Base-by-base conservation (phyloP, 2,113 vertebrate genomes). In the Apeltes quadracus region DNA sequence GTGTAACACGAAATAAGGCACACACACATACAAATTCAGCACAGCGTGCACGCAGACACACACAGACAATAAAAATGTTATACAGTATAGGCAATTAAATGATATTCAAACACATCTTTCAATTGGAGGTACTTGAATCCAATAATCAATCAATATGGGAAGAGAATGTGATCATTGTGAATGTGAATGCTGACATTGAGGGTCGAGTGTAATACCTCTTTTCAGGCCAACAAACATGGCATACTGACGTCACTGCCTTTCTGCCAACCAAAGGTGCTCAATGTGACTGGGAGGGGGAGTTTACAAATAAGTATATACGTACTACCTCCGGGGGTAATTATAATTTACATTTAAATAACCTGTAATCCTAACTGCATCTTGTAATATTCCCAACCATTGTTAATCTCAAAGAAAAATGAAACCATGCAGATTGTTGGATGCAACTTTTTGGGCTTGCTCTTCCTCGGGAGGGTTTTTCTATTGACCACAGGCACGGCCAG, bases 401-500 rank as follows among this genome's bases (percentile, higher is more conserved):
- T 11, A 48, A 18, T 13, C 27, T 58, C 7, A 59, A 25, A 48
- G n/a, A 25, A 4, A 38, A 0, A 16, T 41, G 23, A 38, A 58
- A 58, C 20, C 20, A 72, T 61, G 46, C 36, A 53, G 12, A 18
- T 41, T 7, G 25, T 51, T 43, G 7, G 48, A 18, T 16, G 18
- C 32, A 27, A 7, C 22, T 4, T 39, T 15, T n/a, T 61, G 11
- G 43, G 18, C 16, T 18, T 0, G 14, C 46, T 51, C 29, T 7
- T 65, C 14, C 46, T 51, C 9, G 4, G 43, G 61, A 32, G 27
- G 16, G 20, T 59, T 70, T 59, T n/a, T 51, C 32, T 11, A 69
- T n/a, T 55, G 51, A 29, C 39, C 14, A 7, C 14, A 39, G 34
- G 14, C 44, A 61, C 55, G 71, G 38, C 57, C 9, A 41, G 27